Conservation (phyloP, 1,140 invertebrate species). For the Drosophila kurseongensis region DNA sequence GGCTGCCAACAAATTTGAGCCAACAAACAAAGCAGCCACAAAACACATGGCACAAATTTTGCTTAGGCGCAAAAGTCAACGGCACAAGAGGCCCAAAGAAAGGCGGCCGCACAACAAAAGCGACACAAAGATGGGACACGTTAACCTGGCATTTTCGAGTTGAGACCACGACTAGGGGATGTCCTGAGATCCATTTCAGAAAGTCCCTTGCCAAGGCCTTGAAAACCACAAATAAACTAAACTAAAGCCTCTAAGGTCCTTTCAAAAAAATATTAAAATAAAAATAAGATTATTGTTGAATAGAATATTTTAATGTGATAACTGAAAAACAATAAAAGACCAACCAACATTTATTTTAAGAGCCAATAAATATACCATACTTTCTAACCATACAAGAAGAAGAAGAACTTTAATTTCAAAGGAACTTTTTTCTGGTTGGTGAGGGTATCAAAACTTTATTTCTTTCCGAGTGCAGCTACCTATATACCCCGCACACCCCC, state of each 20-base stretch:
- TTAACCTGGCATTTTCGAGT: not conserved
- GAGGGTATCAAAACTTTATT: conserved; percentile 11
- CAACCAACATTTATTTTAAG: too few relatives aligned
- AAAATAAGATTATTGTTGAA: too few relatives aligned
- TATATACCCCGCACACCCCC: not conserved
- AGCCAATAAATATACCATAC: too few relatives aligned
- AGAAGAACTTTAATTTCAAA: not conserved
- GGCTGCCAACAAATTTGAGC: conserved; percentile 55
- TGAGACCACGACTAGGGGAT: not conserved
- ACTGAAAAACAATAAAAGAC: too few relatives aligned
- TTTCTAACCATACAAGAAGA: too few relatives aligned
- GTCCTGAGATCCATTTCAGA: not conserved
- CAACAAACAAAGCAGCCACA: conserved; percentile 41
- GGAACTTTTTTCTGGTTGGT: too few relatives aligned
- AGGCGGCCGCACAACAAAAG: conserved; percentile 36
- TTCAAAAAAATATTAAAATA: too few relatives aligned
- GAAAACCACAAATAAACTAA: too few relatives aligned
- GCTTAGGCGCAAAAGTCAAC: conserved; percentile 53
- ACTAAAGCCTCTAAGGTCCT: too few relatives aligned
- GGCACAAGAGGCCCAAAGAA: conserved; percentile 47
- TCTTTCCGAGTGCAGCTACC: conserved; percentile 15
- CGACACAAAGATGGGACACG: conserved; percentile 39
- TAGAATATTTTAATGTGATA: too few relatives aligned
- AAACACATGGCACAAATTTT: conserved; percentile 58
- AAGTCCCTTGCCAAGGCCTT: too few relatives aligned